Base-by-base conservation (phyloP, 2,888 invertebrate genomes). In the Netelia melanura region DNA sequence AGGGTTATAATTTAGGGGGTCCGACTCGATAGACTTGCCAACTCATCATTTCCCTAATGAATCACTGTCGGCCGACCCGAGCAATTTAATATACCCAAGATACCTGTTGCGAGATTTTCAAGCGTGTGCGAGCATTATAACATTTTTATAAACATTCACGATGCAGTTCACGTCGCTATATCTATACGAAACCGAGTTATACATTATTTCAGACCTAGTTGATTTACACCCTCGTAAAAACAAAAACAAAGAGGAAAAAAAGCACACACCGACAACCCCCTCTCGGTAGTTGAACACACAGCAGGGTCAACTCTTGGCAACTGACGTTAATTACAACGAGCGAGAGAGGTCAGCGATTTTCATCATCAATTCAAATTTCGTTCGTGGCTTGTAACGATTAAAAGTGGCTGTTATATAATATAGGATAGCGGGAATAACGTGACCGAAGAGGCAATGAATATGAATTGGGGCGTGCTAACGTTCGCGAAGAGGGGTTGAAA, bases 351-450 rank as follows among this genome's bases (percentile, higher is more conserved):
- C 68, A 68, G 58, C 68, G 30, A 25, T 77, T 77, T 77, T 77
- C 61, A 68, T 68, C 68, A 68, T 61, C 30, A 58, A 68, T 77
- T 72, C 14, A 54, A 72, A 43, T 72, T 64, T 80, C 62, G 52
- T 62, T 52, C 23, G n/a, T 54, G 44, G 58, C 58, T 25, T 43
- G 17, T 14, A 70, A 71, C 62, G 62, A 71, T 79, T 64, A n/a
- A 79, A 54, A 54, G 64, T 44, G 0, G 9, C 14, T 30, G 8
- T 72, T 61, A 3, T 25, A 23, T 48, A 44, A 65, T 65, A 64
- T 38, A 17, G 23, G 43, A 61, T 44, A 48, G 44, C 30, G 23
- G 56, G 17, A 65, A 43, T 11, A 65, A 72, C 43, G 64, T 71
- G 62, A 52, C 10, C 30, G 56, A 21, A 70, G 54, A 43, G 52